A percentile compares a stretch with the other conserved stretches of the same genome.
Conservation (phyloP, 2,113 vertebrate species). For the Murina feae region DNA sequence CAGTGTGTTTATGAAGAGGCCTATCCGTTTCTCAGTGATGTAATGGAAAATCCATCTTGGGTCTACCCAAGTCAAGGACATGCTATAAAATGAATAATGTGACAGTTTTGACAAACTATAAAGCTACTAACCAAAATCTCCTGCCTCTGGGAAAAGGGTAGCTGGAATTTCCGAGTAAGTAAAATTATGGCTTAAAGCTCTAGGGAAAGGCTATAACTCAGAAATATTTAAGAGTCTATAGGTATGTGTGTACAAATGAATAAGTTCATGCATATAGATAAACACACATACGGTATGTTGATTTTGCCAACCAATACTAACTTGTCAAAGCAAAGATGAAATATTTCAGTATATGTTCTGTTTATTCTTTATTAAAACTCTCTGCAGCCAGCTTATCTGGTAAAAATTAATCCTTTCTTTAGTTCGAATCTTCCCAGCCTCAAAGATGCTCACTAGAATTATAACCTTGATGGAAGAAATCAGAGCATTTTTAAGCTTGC, state of each 20-base stretch:
- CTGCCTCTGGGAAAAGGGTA: slow-evolving; percentile 36
- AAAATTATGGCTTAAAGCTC: slow-evolving; percentile 38
- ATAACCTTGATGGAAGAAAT: neutral
- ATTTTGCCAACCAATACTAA: neutral
- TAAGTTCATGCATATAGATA: neutral
- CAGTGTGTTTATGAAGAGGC: slow-evolving; percentile 71
- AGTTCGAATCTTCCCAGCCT: neutral
- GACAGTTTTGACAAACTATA: slow-evolving; percentile 61
- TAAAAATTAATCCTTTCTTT: neutral
- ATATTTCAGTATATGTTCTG: neutral
- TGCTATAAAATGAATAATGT: slow-evolving; percentile 28
- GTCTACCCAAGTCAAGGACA: slow-evolving; percentile 30
- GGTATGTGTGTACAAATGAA: neutral
- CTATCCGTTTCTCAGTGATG: slow-evolving; percentile 75
- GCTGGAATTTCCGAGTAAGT: slow-evolving; percentile 46
- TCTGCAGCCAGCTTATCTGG: neutral
- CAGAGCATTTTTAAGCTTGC: neutral
- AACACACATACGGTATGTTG: neutral
- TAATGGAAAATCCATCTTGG: slow-evolving; percentile 66
- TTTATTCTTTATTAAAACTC: slow-evolving; percentile 23
- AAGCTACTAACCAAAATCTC: slow-evolving; percentile 54
- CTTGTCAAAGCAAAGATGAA: neutral
- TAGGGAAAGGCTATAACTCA: neutral
- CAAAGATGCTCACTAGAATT: neutral
- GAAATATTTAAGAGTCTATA: neutral